Percentiles rank a stretch among this genome's conserved stretches.
Conservation (phyloP, 2,888 invertebrate genomes). For the Lasioglossum pauxillum region DNA sequence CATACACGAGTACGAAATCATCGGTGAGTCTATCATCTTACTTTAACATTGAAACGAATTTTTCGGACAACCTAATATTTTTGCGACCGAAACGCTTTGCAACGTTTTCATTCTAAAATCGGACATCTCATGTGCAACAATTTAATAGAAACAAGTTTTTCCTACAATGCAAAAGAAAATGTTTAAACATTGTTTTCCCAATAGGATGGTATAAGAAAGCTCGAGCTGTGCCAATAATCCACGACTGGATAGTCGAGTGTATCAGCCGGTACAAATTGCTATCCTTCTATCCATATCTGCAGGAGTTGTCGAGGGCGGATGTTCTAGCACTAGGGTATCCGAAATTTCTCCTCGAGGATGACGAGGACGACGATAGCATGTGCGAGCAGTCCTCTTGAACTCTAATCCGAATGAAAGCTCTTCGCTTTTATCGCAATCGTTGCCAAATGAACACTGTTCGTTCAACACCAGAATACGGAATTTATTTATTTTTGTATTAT, state of each 20-base stretch:
- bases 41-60: not conserved
- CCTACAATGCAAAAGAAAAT: not conserved
- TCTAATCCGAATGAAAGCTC: not conserved
- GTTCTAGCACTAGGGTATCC: conserved; percentile 71
- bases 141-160: not conserved
- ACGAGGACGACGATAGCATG: conserved; percentile 58
- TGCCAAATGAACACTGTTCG: not conserved
- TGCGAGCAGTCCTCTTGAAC: conserved; percentile 26
- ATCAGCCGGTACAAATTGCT: conserved; percentile 76
- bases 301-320: conserved; percentile 61
- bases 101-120: no score
- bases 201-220: conserved; percentile 47
- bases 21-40: conserved; percentile 63
- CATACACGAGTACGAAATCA: conserved; percentile 52
- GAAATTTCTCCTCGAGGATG: conserved; percentile 52
- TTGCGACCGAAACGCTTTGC: not conserved
- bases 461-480: not conserved
- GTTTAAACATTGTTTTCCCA: not conserved
- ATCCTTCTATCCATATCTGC: conserved; percentile 71
- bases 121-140: not conserved
- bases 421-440: not conserved
- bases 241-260: conserved; percentile 78
- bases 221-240: conserved; percentile 68
- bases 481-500: not conserved
- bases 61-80: not conserved